Evolutionary conservation across 2,888 invertebrate species (phyloP).

Genomic region (Andrena flavipes): DNA sequence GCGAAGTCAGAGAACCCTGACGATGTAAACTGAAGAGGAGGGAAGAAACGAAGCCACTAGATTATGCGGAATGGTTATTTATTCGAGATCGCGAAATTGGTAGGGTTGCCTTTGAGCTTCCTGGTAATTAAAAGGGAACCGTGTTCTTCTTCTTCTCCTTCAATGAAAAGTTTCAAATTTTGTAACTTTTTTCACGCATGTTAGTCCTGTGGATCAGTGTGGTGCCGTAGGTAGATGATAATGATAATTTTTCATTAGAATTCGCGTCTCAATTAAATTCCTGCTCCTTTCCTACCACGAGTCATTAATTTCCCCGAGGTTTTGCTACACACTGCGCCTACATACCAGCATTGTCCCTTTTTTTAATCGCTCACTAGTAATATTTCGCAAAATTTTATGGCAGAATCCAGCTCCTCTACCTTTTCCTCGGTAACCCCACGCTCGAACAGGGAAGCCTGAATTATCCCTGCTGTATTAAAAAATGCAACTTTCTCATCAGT

Average conservation of each 20-base stretch:
- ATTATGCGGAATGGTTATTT: conserved; percentile 21
- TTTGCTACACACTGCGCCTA: not conserved
- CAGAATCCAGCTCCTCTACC: not conserved
- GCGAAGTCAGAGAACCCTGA: not conserved
- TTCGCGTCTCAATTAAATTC: too few species aligned
- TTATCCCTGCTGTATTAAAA: conserved; percentile 15
- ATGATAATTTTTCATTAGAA: too few species aligned
- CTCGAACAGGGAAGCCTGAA: not conserved
- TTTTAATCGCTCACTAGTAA: not conserved
- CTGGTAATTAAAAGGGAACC: conserved; percentile 7
- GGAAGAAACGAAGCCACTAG: not conserved
- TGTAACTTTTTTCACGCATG: too few species aligned
- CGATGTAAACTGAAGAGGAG: not conserved
- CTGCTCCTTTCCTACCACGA: too few species aligned
- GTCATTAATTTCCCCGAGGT: not conserved
- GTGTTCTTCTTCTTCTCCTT: too few species aligned
- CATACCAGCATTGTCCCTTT: not conserved
- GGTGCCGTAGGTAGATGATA: too few species aligned
- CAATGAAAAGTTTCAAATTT: too few species aligned
- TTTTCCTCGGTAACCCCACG: not conserved
- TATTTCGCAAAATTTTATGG: not conserved
- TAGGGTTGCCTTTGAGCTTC: not conserved
- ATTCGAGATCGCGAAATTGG: not conserved
- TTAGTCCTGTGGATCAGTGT: too few species aligned
- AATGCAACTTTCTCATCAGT: conserved; percentile 38